Percentiles rank a stretch among this genome's conserved stretches.
These are phyloP conservation scores for Eriocheir sinensis DNA, from an alignment of 1,140 invertebrate species.

Conservation along the genomic window DNA sequence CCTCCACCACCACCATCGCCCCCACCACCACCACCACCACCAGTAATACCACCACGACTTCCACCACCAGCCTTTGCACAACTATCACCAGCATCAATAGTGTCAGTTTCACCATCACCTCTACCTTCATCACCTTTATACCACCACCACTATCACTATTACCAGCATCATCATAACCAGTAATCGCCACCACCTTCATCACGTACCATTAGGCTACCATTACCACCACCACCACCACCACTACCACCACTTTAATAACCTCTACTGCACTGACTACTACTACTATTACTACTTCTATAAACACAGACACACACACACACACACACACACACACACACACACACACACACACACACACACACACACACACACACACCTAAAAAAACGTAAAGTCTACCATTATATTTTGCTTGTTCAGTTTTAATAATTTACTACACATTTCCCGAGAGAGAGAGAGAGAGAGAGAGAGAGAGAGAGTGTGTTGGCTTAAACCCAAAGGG, in stretches of 20 bases:
- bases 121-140: too few species aligned
- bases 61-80: too few species aligned
- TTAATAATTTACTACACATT: neutral
- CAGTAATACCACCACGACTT: too few species aligned
- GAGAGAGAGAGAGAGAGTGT: neutral
- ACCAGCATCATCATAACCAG: too few species aligned
- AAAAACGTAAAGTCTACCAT: neutral
- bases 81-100: too few species aligned
- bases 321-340: constrained; percentile 14
- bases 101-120: too few species aligned
- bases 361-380: neutral
- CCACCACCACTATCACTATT: too few species aligned
- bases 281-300: too few species aligned
- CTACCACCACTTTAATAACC: neutral
- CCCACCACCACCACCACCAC: too few species aligned
- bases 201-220: too few species aligned
- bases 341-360: constrained; percentile 4
- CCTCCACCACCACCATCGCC: too few species aligned
- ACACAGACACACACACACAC: neutral
- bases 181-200: too few species aligned
- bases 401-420: neutral
- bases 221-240: neutral
- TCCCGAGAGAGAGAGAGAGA: neutral
- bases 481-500: neutral
- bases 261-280: neutral